Percentiles rank a stretch among this genome's conserved stretches.
phyloP scores from a whole-genome alignment of 2,113 vertebrate genomes.

The Cyprinodon brontotheroides region DNA sequence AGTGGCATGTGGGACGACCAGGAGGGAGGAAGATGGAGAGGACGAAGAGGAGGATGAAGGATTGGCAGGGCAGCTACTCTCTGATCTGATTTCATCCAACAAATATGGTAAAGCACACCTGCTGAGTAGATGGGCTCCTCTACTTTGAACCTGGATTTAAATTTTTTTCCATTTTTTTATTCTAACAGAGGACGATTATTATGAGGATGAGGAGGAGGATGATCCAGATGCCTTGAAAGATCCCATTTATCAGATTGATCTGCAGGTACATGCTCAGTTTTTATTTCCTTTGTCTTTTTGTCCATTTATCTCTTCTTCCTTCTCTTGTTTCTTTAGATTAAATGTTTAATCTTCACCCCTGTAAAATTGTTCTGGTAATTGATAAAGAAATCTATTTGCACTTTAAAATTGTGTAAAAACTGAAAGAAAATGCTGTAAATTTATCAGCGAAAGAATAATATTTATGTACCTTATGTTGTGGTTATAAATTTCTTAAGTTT shows the following conservation, averaged over 20 bases:
- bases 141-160: neutral
- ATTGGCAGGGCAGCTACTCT: constrained; percentile 91
- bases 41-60: constrained; percentile 89
- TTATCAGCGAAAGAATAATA: neutral
- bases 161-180: neutral
- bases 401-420: neutral
- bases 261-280: constrained; percentile 63
- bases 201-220: constrained; percentile 97
- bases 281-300: neutral
- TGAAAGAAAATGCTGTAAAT: neutral
- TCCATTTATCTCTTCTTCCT: no score
- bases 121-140: neutral
- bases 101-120: constrained; percentile 86
- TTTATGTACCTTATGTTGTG: neutral
- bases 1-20: constrained; percentile 96
- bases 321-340: neutral
- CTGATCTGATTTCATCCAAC: constrained; percentile 93
- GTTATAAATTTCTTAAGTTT: neutral
- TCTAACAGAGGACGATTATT: constrained; percentile 93
- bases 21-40: constrained; percentile 85
- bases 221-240: constrained; percentile 97
- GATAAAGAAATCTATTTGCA: neutral
- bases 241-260: constrained; percentile 95
- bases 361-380: neutral
- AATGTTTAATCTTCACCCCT: neutral